Base-by-base conservation (phyloP, 2,888 invertebrate genomes). In the Lapara coniferarum region DNA sequence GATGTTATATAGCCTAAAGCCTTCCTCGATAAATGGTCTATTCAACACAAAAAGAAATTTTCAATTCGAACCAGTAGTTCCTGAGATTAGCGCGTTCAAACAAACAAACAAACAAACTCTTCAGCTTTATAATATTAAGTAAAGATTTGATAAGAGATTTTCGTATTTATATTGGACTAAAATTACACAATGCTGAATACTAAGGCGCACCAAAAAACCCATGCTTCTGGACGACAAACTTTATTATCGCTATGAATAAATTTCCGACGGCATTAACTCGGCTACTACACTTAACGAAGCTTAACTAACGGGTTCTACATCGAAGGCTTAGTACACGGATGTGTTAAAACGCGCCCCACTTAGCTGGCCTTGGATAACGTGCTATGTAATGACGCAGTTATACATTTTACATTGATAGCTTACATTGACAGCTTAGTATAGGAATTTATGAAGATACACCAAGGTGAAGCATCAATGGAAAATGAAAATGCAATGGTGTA, bases 221-320 rank as follows among this genome's bases (percentile, higher is more conserved):
- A 63, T 63, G 78, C 78, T 77, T 78, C 79, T 84, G 84, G 85
- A 85, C 85, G 88, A 87, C 88, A 88, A 90, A 92, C 91, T 92
- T 92, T 90, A 92, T 92, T 89, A 91, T 89, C 77, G 80, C 83
- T 87, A 92, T 92, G 92, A 92, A 92, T 92, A 91, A 90, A 92
- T 92, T 91, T 86, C 83, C 82, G 78, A 78, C 73, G 85, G 85
- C 85, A 86, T 79, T 79, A 79, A 63, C 63, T 63, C 16, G 49
- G 63, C 46, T 63, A 49, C 63, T 63, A 49, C 59, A 59, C 59
- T 59, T 59, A 63, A 63, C 49, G 63, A 49, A 49, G 46, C 49
- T 63, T 46, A 63, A 49, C 83, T 80, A 75, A 80, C 79, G 77
- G 83, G 78, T 84, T 88, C 85, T 87, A 87, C 82, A 81, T 77